Conservation (phyloP, 2,888 invertebrate species). For the Barypeithes pellucidus region DNA sequence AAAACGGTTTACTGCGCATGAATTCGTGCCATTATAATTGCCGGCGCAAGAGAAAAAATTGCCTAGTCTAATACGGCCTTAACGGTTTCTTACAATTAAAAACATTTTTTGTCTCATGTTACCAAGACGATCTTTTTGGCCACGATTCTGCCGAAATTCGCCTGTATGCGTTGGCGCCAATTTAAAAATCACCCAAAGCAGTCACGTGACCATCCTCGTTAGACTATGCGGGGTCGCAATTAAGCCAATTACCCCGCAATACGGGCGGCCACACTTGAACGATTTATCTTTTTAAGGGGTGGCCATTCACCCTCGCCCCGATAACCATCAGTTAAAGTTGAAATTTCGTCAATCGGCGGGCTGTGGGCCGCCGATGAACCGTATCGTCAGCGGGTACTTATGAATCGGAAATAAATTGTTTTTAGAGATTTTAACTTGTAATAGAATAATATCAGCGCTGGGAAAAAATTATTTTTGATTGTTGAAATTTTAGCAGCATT, state of each 20-base stretch:
- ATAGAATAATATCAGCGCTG: too few species aligned
- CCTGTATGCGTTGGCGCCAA: too few species aligned
- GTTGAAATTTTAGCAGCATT: too few species aligned
- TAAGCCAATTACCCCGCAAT: slow-evolving; percentile 32
- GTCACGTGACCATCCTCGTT: slow-evolving; percentile 28
- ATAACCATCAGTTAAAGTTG: slow-evolving; percentile 40
- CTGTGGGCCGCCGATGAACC: slow-evolving; percentile 29
- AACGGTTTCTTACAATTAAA: too few species aligned
- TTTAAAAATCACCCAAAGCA: slow-evolving; percentile 20
- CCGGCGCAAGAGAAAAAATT: too few species aligned
- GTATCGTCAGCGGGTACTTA: slow-evolving; percentile 31
- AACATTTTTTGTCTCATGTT: too few species aligned
- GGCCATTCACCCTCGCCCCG: slow-evolving; percentile 39
- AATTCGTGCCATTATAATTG: too few species aligned
- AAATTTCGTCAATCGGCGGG: slow-evolving; percentile 39
- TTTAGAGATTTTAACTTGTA: background rate
- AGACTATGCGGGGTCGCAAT: slow-evolving; percentile 42
- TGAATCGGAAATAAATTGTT: background rate
- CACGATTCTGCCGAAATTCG: too few species aligned
- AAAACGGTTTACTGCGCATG: too few species aligned
- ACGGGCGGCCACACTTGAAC: slow-evolving; percentile 42
- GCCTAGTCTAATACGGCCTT: too few species aligned
- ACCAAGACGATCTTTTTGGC: too few species aligned
- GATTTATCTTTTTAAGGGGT: slow-evolving; percentile 27
- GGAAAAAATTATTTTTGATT: too few species aligned